Conservation (phyloP, 2,888 invertebrate species). For the Boloria selene region DNA sequence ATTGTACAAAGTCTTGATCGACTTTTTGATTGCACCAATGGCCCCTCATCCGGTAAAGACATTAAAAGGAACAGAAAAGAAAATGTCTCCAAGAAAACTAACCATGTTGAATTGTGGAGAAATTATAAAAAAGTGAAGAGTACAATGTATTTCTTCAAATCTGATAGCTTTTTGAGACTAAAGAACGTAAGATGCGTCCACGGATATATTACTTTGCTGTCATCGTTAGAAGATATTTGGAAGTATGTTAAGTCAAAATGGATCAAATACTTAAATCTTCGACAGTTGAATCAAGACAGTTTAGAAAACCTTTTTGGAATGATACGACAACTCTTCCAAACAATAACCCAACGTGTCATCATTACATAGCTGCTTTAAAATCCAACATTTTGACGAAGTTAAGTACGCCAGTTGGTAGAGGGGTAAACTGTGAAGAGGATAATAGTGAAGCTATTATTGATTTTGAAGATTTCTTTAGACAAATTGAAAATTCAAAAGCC, state of each 20-base stretch:
- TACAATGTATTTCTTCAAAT: background rate
- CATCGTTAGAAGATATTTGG: constrained; percentile 10
- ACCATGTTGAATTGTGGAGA: background rate
- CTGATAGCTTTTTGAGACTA: constrained; percentile 3
- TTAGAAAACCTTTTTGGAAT: constrained; percentile 31
- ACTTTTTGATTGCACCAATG: constrained; percentile 17
- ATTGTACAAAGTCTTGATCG: constrained; percentile 6
- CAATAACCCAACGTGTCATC: constrained; percentile 22
- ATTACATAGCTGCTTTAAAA: constrained; percentile 26
- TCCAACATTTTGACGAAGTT: constrained; percentile 9
- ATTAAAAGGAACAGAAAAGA: constrained; percentile 5
- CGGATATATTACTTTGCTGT: constrained; percentile 12
- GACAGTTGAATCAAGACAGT: constrained; percentile 33
- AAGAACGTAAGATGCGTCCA: constrained; percentile 13
- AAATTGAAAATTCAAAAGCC: background rate
- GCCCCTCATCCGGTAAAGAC: background rate
- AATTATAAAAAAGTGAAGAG: constrained; percentile 1
- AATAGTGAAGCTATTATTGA: background rate
- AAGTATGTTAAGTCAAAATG: background rate
- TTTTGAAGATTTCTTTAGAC: background rate
- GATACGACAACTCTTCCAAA: constrained; percentile 33
- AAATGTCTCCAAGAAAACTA: constrained; percentile 5
- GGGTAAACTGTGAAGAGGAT: constrained; percentile 4
- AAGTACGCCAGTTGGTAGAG: constrained; percentile 15
- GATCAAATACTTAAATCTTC: constrained; percentile 31